A percentile compares a stretch with the other conserved stretches of the same genome.
These are phyloP conservation scores for Amphiprion clarkii DNA, from an alignment of 2,797 vertebrate genomes.

Conservation along the genomic window DNA sequence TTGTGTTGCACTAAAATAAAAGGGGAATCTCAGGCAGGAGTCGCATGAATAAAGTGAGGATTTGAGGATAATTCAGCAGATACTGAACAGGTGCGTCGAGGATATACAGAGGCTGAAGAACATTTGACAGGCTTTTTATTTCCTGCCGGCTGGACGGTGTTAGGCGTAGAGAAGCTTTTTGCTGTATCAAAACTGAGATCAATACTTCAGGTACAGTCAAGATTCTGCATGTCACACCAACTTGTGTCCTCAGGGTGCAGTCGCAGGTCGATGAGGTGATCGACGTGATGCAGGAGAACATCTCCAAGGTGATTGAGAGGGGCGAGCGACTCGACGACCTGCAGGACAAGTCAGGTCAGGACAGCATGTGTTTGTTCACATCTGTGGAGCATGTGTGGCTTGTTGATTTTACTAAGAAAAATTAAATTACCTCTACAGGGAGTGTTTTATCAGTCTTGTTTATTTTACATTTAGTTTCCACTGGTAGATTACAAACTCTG, in stretches of 20 bases:
- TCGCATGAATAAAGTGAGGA: slow-evolving; percentile 15
- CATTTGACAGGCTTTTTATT: slow-evolving; percentile 24
- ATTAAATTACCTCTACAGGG: background rate
- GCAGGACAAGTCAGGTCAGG: slow-evolving; percentile 98
- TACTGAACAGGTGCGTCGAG: slow-evolving; percentile 14
- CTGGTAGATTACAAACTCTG: background rate
- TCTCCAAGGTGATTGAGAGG: slow-evolving; percentile 98
- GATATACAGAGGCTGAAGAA: slow-evolving; percentile 15
- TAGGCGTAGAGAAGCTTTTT: slow-evolving; percentile 8
- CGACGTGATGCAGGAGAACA: slow-evolving; percentile 99
- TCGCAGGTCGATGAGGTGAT: slow-evolving; percentile 99
- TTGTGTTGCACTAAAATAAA: background rate
- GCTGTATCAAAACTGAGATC: background rate
- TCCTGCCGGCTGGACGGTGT: slow-evolving; percentile 16
- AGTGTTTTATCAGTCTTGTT: background rate
- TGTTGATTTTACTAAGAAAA: background rate
- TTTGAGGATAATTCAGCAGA: slow-evolving; percentile 28
- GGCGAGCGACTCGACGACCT: slow-evolving; percentile 97
- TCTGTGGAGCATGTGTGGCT: background rate
- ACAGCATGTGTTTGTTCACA: background rate
- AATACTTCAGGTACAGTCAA: background rate
- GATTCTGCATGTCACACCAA: background rate
- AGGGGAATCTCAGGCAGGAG: slow-evolving; percentile 14
- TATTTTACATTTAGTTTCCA: slow-evolving; percentile 10
- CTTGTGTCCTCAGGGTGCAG: slow-evolving; percentile 88